Percentiles rank a stretch among this genome's conserved stretches.
Conservation (phyloP, 2,797 vertebrate genomes). For the Tapirus indicus region DNA sequence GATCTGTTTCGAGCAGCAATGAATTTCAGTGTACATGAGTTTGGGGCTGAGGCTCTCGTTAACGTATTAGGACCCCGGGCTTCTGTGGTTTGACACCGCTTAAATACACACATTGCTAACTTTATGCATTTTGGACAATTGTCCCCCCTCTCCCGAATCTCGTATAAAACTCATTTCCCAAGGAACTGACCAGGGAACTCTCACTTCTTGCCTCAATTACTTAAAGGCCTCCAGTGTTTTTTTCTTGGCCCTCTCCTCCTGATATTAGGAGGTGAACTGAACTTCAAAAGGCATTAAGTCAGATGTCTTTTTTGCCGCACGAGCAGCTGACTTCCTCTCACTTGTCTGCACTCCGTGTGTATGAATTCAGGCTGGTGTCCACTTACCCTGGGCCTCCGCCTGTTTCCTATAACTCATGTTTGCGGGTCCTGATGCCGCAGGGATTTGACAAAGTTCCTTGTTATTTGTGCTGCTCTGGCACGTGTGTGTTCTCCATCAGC, state of each 20-base stretch:
- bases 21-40: constrained; percentile 54
- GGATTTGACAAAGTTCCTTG: background rate
- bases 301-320: background rate
- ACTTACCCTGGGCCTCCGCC: background rate
- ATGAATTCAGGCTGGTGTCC: background rate
- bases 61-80: background rate
- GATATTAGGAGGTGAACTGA: constrained; percentile 28
- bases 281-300: constrained; percentile 69
- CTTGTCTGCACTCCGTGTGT: background rate
- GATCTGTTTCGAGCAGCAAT: constrained; percentile 17
- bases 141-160: background rate
- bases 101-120: constrained; percentile 58
- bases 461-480: background rate
- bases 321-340: constrained; percentile 24
- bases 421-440: background rate
- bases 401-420: background rate
- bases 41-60: background rate
- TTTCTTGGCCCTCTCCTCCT: background rate
- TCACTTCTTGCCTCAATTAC: constrained; percentile 56
- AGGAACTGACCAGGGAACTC: constrained; percentile 49
- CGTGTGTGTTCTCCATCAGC: background rate
- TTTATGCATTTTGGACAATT: constrained; percentile 37
- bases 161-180: constrained; percentile 71
- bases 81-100: constrained; percentile 61
- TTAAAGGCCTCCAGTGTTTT: constrained; percentile 44